Evolutionary conservation across 2,888 invertebrate species (phyloP).

Genomic region (Pardosa pseudoannulata): DNA sequence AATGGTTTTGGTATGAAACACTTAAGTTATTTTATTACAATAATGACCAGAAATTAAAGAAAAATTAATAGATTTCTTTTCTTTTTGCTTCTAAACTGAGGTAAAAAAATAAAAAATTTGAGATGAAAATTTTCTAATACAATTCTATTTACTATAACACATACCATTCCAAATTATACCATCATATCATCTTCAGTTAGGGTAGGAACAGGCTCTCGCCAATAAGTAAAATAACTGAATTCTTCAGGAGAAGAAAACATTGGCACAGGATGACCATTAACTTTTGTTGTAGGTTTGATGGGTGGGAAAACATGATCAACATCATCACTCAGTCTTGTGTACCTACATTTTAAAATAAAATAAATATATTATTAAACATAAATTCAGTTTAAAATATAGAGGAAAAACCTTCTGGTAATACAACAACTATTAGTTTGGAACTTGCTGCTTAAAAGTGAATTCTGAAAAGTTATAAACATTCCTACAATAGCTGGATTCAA

Average conservation of each 20-base stretch:
- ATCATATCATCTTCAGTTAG: conserved; percentile 45
- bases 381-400: not conserved
- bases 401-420: not conserved
- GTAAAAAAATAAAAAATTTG: too few species aligned
- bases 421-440: too few species aligned
- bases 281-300: conserved; percentile 75
- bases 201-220: conserved; percentile 88
- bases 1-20: too few species aligned
- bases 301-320: conserved; percentile 96
- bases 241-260: conserved; percentile 79
- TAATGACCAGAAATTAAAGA: too few species aligned
- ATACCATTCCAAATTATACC: not conserved
- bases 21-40: too few species aligned
- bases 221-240: conserved; percentile 92
- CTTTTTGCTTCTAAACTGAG: too few species aligned
- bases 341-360: conserved; percentile 82
- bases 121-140: too few species aligned
- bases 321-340: conserved; percentile 93
- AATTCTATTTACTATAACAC: too few species aligned
- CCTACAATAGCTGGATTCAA: too few species aligned
- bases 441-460: not conserved
- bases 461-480: not conserved
- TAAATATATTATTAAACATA: too few species aligned
- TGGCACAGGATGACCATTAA: conserved; percentile 77
- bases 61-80: too few species aligned